Percentiles rank a stretch among this genome's conserved stretches.
phyloP scores from a whole-genome alignment of 2,797 vertebrate genomes.

The Astyanax mexicanus region DNA sequence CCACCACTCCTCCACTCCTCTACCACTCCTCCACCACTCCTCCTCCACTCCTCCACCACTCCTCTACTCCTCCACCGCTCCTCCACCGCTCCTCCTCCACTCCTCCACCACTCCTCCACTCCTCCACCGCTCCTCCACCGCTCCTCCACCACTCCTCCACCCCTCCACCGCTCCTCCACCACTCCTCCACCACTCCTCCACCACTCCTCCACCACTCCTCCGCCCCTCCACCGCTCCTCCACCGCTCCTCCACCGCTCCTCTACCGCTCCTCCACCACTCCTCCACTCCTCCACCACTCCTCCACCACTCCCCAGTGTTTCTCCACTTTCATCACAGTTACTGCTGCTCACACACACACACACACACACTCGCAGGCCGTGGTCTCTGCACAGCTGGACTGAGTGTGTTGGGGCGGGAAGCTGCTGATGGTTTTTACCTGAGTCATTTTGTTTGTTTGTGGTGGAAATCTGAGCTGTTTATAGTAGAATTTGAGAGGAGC shows the following conservation, averaged over 20 bases:
- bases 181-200: constrained; percentile 23
- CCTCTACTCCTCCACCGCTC: constrained; percentile 22
- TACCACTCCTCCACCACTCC: constrained; percentile 27
- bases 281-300: no score
- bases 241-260: constrained; percentile 15
- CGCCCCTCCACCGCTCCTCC: no score
- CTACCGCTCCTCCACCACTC: no score
- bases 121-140: constrained; percentile 21
- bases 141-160: constrained; percentile 21
- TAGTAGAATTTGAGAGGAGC: constrained; percentile 19
- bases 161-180: no score
- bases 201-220: constrained; percentile 17
- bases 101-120: constrained; percentile 21
- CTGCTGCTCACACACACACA: background rate
- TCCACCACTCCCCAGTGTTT: constrained; percentile 26
- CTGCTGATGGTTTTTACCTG: constrained; percentile 17
- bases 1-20: constrained; percentile 21
- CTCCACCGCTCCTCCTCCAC: no score
- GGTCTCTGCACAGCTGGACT: background rate
- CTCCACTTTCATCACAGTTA: constrained; percentile 47
- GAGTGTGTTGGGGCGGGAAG: background rate
- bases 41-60: constrained; percentile 14
- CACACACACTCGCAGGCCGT: background rate
- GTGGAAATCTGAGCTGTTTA: constrained; percentile 27
- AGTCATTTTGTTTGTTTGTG: constrained; percentile 38